These are phyloP conservation scores for cattle (Bos taurus) DNA, from an alignment of 2,113 vertebrate genomes.

Conservation along the genomic window ARS-UCD2.0 NC_037337.1:77603001-77603500, in stretches of 20 bases:
- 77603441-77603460: conserved; percentile 9
- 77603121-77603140: not conserved
- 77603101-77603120: not conserved
- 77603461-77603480: conserved; percentile 10
- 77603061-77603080: not conserved
- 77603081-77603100: not conserved
- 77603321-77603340: not conserved
- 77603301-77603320: not conserved
- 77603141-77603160: not conserved
- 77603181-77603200: conserved; percentile 33
- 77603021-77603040: not conserved
- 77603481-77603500: not conserved
- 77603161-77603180: not conserved
- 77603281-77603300: conserved; percentile 21
- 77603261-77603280: conserved; percentile 35
- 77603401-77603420: not conserved
- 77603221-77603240: not conserved
- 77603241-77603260: not conserved
- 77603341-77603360: not conserved
- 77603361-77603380: not conserved
- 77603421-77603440: conserved; percentile 3
- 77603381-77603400: not conserved
- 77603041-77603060: conserved; percentile 11
- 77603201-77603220: conserved; percentile 7
- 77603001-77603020: not conserved